Conservation (phyloP, 1,140 invertebrate genomes). For the Thaumatotibia leucotreta region DNA sequence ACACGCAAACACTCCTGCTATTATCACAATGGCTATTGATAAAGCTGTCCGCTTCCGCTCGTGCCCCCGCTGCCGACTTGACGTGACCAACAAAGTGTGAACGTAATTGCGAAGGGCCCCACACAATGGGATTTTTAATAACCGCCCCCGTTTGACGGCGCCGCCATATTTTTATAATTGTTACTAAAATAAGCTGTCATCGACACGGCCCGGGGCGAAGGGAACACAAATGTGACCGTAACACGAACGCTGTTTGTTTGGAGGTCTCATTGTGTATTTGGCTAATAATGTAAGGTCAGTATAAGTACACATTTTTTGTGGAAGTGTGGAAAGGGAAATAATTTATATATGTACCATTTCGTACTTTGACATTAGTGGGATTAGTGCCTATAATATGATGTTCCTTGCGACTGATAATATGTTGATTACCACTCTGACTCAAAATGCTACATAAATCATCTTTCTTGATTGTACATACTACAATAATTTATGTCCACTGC, state of each 20-base stretch:
- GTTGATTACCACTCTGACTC: too few relatives aligned
- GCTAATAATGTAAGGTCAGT: too few relatives aligned
- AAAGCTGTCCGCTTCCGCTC: not conserved
- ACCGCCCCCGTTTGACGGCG: slow-evolving; percentile 2
- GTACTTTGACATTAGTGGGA: too few relatives aligned
- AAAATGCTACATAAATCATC: too few relatives aligned
- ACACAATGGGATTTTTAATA: slow-evolving; percentile 13
- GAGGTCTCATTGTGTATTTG: too few relatives aligned
- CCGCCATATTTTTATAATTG: slow-evolving; percentile 5
- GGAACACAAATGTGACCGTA: not conserved
- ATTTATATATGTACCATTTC: too few relatives aligned
- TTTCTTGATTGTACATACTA: too few relatives aligned
- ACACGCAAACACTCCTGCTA: not conserved
- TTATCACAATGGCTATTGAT: not conserved
- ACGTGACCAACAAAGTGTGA: slow-evolving; percentile 7
- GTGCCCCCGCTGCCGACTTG: not conserved
- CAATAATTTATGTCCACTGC: not conserved
- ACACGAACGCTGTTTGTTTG: not conserved
- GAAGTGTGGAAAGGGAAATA: too few relatives aligned
- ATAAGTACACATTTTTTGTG: too few relatives aligned
- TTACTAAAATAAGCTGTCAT: slow-evolving; percentile 4
- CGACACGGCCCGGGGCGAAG: not conserved
- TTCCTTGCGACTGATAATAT: too few relatives aligned
- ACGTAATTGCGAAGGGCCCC: not conserved
- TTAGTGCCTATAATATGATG: too few relatives aligned